These are phyloP conservation scores for Nephrocerus scutellatus DNA, from an alignment of 2,888 invertebrate species.

Conservation along the genomic window DNA sequence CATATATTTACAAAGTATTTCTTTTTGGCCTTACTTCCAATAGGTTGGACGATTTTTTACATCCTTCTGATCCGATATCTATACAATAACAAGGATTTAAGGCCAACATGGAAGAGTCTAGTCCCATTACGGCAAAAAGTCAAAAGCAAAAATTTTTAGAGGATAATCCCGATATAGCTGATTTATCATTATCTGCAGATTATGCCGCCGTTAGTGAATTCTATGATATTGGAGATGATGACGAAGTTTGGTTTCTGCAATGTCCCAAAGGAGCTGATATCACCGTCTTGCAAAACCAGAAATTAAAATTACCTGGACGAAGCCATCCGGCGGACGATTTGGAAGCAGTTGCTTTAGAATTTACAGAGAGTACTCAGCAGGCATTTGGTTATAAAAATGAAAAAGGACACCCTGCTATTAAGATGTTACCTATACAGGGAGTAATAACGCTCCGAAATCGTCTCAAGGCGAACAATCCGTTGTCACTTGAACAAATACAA, in stretches of 20 bases:
- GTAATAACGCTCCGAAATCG: slow-evolving; percentile 28
- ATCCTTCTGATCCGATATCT: too few relatives aligned
- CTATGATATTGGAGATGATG: slow-evolving; percentile 23
- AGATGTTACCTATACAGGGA: slow-evolving; percentile 27
- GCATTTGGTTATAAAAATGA: slow-evolving; percentile 27
- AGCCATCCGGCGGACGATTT: slow-evolving; percentile 18
- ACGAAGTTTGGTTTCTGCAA: slow-evolving; percentile 34
- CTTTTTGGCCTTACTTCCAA: too few relatives aligned
- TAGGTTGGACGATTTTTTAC: too few relatives aligned
- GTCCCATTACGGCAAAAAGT: background rate
- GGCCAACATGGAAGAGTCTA: too few relatives aligned
- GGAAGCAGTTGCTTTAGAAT: slow-evolving; percentile 30
- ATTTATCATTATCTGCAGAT: slow-evolving; percentile 18
- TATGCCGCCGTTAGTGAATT: slow-evolving; percentile 22
- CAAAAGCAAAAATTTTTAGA: slow-evolving; percentile 15
- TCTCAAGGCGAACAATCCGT: slow-evolving; percentile 20
- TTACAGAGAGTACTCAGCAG: slow-evolving; percentile 10
- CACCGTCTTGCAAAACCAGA: slow-evolving; percentile 23
- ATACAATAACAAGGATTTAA: too few relatives aligned
- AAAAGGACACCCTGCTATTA: slow-evolving; percentile 24
- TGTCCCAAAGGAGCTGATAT: slow-evolving; percentile 28
- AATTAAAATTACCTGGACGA: slow-evolving; percentile 32
- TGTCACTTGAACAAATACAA: slow-evolving; percentile 19
- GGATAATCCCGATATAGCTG: slow-evolving; percentile 19
- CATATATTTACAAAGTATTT: too few relatives aligned